phyloP scores from a whole-genome alignment of 2,113 vertebrate genomes.

The Microcebus ravelobensis region DNA sequence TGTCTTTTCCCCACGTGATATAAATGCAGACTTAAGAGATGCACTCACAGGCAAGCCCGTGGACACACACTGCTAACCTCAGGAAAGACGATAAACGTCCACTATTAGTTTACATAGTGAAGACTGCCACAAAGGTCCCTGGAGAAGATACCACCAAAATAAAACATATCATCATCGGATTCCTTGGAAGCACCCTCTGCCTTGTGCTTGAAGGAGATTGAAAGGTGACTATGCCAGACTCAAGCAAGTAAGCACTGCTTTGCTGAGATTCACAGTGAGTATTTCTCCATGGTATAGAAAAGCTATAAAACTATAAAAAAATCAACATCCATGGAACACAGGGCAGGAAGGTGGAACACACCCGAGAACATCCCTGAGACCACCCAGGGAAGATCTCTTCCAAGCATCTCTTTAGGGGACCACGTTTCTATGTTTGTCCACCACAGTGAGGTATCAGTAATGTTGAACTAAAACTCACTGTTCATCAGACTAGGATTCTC shows the following conservation, averaged over 20 bases:
- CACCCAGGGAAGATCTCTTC: background rate
- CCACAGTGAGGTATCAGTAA: too few relatives aligned
- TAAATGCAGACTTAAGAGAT: too few relatives aligned
- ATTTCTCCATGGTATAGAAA: background rate
- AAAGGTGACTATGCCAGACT: background rate
- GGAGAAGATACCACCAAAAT: background rate
- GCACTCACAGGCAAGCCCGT: background rate
- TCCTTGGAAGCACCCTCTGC: background rate
- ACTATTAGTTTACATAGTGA: accelerated
- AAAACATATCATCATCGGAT: background rate
- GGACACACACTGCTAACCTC: background rate
- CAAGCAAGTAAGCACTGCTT: background rate
- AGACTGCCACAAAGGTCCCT: background rate
- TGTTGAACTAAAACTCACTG: background rate
- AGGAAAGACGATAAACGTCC: background rate
- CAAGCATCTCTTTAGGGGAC: accelerated
- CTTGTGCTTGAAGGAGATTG: background rate
- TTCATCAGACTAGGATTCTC: accelerated
- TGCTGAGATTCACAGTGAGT: background rate
- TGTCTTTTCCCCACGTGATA: background rate
- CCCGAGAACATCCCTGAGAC: background rate
- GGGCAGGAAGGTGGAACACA: background rate
- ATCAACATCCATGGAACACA: background rate
- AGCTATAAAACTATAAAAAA: background rate
- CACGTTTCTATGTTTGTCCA: accelerated